These are phyloP conservation scores for Limnothrissa miodon DNA, from an alignment of 2,113 vertebrate species.

Conservation along the genomic window DNA sequence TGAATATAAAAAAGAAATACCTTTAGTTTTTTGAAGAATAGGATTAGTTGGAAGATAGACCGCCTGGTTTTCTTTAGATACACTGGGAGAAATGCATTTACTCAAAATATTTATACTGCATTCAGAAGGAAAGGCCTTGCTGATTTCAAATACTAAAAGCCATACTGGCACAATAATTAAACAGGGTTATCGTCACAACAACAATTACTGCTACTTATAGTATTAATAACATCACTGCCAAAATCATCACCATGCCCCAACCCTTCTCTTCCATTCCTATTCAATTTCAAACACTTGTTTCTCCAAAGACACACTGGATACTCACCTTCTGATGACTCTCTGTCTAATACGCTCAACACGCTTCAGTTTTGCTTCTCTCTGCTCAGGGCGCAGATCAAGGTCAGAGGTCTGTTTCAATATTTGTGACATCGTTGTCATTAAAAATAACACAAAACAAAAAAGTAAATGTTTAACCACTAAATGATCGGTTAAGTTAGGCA, in stretches of 20 bases:
- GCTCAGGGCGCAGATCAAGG: slow-evolving; percentile 57
- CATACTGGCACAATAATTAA: not conserved
- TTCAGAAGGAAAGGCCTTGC: not conserved
- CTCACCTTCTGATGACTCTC: slow-evolving; percentile 68
- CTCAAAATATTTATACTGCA: not conserved
- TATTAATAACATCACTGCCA: too few species aligned
- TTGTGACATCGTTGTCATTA: not conserved
- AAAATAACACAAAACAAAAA: not conserved
- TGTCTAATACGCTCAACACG: slow-evolving; percentile 67
- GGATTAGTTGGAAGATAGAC: slow-evolving; percentile 36
- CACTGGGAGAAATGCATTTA: slow-evolving; percentile 48
- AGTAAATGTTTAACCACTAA: not conserved
- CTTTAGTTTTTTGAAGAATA: not conserved
- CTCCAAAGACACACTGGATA: not conserved
- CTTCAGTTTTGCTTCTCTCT: slow-evolving; percentile 66
- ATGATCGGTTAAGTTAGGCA: not conserved
- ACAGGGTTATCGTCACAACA: too few species aligned
- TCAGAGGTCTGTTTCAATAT: slow-evolving; percentile 42
- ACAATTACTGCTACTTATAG: too few species aligned
- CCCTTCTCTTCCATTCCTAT: too few species aligned
- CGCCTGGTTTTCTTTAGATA: slow-evolving; percentile 63
- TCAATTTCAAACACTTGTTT: not conserved
- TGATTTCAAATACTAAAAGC: not conserved
- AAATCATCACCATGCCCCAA: too few species aligned
- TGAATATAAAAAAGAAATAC: not conserved